Evolutionary conservation across 2,888 invertebrate genomes (phyloP).

Genomic region (Melinaea marsaeus): DNA sequence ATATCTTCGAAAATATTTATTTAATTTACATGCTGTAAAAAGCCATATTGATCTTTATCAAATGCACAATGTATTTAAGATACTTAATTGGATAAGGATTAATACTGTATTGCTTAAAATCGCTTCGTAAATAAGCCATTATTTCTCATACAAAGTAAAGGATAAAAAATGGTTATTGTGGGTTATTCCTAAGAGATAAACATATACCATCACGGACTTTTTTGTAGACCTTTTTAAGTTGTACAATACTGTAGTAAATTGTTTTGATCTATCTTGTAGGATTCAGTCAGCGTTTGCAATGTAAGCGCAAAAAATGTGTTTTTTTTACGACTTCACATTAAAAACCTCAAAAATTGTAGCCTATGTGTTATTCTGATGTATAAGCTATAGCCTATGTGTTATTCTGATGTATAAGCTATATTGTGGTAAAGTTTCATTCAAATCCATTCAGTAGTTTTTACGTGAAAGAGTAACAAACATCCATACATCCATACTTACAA

Average conservation of each 20-base stretch:
- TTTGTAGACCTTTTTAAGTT: constrained; percentile 29
- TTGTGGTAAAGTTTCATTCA: too few relatives aligned
- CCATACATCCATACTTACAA: too few relatives aligned
- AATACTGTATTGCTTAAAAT: constrained; percentile 28
- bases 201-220: constrained; percentile 19
- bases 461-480: too few relatives aligned
- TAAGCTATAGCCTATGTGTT: too few relatives aligned
- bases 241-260: constrained; percentile 32
- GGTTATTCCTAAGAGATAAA: constrained; percentile 12
- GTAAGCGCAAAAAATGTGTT: too few relatives aligned
- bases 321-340: too few relatives aligned
- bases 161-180: constrained; percentile 14
- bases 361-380: too few relatives aligned
- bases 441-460: too few relatives aligned
- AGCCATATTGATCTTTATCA: constrained; percentile 25
- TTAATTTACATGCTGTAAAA: constrained; percentile 24
- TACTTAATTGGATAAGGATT: constrained; percentile 26
- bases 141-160: constrained; percentile 24
- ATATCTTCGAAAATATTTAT: constrained; percentile 25
- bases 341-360: too few relatives aligned
- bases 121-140: constrained; percentile 26
- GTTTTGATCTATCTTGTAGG: constrained; percentile 33
- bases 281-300: too few relatives aligned
- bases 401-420: too few relatives aligned
- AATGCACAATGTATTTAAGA: constrained; percentile 26